phyloP scores from a whole-genome alignment of 2,113 vertebrate species.

The Sebastes schlegelii region DNA sequence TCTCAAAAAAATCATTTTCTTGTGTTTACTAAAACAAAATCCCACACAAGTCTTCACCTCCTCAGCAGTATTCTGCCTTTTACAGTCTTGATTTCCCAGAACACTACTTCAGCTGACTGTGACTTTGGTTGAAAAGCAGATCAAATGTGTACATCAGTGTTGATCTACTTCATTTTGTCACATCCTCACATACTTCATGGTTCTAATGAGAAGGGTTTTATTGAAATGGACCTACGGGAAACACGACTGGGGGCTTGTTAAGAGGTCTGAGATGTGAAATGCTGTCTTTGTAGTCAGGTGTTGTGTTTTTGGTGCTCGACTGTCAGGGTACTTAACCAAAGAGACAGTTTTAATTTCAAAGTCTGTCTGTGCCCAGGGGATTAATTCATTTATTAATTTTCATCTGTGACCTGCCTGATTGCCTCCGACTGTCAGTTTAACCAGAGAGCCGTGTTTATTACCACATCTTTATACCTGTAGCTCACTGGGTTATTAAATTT shows the following conservation, averaged over 20 bases:
- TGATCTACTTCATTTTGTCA: slow-evolving; percentile 44
- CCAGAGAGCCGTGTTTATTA: slow-evolving; percentile 51
- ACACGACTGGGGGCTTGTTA: slow-evolving; percentile 24
- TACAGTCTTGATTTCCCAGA: slow-evolving; percentile 56
- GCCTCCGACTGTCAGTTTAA: slow-evolving; percentile 51
- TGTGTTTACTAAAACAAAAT: slow-evolving; percentile 7
- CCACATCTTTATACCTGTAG: slow-evolving; percentile 50
- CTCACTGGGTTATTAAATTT: slow-evolving; percentile 64
- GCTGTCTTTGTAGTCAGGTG: slow-evolving; percentile 15
- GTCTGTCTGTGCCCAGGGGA: slow-evolving; percentile 44
- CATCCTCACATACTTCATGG: slow-evolving; percentile 34
- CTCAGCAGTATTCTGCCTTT: background rate
- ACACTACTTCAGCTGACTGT: slow-evolving; percentile 4
- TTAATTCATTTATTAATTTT: slow-evolving; percentile 59
- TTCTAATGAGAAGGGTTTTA: slow-evolving; percentile 43
- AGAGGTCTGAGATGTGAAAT: slow-evolving; percentile 27
- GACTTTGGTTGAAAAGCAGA: slow-evolving; percentile 44
- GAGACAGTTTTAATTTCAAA: slow-evolving; percentile 56
- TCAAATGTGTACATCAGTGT: slow-evolving; percentile 47
- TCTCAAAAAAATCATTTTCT: background rate
- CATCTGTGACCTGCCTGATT: slow-evolving; percentile 59
- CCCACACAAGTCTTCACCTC: slow-evolving; percentile 20
- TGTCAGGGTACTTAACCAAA: slow-evolving; percentile 40
- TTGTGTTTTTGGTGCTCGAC: slow-evolving; percentile 18
- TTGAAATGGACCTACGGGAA: slow-evolving; percentile 46